A percentile compares a stretch with the other conserved stretches of the same genome.
phyloP scores from a whole-genome alignment of 2,797 vertebrate genomes.

The Prionace glauca region DNA sequence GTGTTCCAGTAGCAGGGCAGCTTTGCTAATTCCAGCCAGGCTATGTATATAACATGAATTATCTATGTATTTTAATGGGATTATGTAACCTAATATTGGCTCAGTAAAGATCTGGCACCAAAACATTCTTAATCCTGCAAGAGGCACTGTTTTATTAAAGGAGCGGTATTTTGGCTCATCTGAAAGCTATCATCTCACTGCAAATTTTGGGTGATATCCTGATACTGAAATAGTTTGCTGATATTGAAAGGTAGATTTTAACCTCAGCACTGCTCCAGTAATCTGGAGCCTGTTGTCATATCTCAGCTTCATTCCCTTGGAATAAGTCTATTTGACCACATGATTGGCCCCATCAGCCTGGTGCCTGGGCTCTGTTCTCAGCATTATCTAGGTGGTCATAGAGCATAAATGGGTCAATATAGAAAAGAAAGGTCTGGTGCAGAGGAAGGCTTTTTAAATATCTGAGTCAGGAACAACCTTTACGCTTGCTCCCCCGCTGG shows the following conservation, averaged over 20 bases:
- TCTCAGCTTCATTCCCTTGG: background rate
- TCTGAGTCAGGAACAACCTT: background rate
- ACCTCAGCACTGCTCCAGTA: background rate
- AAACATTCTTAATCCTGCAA: background rate
- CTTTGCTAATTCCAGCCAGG: background rate
- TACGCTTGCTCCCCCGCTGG: background rate
- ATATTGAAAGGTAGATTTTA: background rate
- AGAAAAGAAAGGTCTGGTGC: background rate
- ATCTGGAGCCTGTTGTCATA: background rate
- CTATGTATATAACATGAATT: background rate
- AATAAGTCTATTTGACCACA: background rate
- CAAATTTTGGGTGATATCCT: background rate
- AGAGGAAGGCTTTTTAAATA: background rate
- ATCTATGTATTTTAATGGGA: background rate
- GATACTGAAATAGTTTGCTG: background rate
- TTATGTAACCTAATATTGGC: background rate
- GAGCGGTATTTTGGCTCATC: background rate
- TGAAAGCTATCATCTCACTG: background rate
- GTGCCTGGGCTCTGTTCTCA: background rate
- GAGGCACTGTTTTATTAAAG: background rate
- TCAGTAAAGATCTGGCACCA: background rate
- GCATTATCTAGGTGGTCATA: background rate
- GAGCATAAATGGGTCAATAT: background rate
- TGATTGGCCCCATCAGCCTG: background rate
- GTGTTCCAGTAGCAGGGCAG: background rate